Conservation (phyloP, 2,113 vertebrate species). For the Osmerus eperlanus region DNA sequence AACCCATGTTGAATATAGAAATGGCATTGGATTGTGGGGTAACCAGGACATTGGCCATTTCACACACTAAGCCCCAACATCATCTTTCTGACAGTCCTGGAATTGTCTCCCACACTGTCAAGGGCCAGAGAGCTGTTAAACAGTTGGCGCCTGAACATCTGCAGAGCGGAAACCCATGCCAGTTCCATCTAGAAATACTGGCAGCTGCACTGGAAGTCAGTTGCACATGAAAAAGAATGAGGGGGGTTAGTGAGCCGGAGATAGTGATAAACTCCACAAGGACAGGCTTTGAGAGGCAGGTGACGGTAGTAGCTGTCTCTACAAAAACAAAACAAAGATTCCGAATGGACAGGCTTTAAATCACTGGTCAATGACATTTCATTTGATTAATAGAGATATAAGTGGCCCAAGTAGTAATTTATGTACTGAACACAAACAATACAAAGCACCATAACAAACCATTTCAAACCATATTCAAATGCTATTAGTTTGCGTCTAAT, state of each 20-base stretch:
- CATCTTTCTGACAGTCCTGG: constrained; percentile 24
- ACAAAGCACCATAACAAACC: neutral
- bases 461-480: neutral
- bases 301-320: constrained; percentile 47
- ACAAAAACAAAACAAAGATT: constrained; percentile 50
- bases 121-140: constrained; percentile 29
- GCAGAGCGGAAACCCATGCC: constrained; percentile 36
- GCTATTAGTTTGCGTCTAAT: neutral
- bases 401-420: neutral
- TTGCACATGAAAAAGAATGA: constrained; percentile 47
- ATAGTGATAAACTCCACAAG: constrained; percentile 51
- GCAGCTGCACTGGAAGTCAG: constrained; percentile 48
- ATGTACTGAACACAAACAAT: too few species aligned
- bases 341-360: constrained; percentile 9
- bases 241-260: constrained; percentile 51
- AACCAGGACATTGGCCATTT: neutral
- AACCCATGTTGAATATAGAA: constrained; percentile 17
- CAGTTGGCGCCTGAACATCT: constrained; percentile 42
- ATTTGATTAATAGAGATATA: constrained; percentile 35
- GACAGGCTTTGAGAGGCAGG: constrained; percentile 57
- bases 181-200: constrained; percentile 25
- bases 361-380: constrained; percentile 46
- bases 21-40: constrained; percentile 1
- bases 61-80: constrained; percentile 1
- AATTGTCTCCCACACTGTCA: constrained; percentile 26